Conservation (phyloP, 2,888 invertebrate genomes). For the Linyphia triangularis region DNA sequence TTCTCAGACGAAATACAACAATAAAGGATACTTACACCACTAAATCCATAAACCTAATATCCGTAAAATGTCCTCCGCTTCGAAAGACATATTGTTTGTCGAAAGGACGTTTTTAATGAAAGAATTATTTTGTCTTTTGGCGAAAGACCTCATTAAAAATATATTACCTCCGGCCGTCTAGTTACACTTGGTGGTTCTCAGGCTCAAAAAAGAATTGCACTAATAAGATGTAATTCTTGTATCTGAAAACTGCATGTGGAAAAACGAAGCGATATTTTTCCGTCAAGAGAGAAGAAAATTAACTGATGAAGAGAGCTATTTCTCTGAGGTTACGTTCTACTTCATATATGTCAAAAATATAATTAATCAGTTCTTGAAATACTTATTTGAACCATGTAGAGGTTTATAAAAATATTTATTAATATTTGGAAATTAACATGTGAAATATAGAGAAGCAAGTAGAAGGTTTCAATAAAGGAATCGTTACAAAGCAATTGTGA, state of each 20-base stretch:
- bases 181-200: not conserved
- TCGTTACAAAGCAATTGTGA: no score
- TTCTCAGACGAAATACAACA: not conserved
- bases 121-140: slow-evolving; percentile 50
- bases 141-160: slow-evolving; percentile 59
- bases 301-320: no score
- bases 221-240: slow-evolving; percentile 34
- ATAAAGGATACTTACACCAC: not conserved
- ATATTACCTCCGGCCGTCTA: slow-evolving; percentile 46
- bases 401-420: no score
- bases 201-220: slow-evolving; percentile 25
- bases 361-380: no score
- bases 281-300: not conserved
- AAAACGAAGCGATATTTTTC: not conserved
- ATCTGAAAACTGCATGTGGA: not conserved
- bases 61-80: slow-evolving; percentile 24
- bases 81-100: slow-evolving; percentile 34
- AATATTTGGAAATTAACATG: no score
- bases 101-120: slow-evolving; percentile 35
- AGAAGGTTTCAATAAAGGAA: no score
- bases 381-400: no score
- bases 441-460: no score
- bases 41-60: not conserved
- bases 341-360: no score
- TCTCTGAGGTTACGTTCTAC: no score